These are phyloP conservation scores for Hippocampus zosterae DNA, from an alignment of 2,113 vertebrate genomes.

Conservation along the genomic window DNA sequence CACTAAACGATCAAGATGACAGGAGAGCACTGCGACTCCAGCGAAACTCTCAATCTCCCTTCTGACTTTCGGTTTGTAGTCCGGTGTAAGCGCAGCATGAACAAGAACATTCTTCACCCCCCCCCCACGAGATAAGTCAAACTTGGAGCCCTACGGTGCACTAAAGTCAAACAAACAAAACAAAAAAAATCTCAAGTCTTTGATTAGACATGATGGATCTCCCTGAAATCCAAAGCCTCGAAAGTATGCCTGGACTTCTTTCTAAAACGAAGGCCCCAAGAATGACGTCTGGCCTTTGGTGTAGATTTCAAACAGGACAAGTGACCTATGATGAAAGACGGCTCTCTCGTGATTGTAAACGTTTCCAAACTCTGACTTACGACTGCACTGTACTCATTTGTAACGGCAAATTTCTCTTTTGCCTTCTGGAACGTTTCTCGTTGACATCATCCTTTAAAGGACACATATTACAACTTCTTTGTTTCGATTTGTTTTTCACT, in stretches of 20 bases:
- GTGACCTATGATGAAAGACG: background rate
- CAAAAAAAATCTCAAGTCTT: slow-evolving; percentile 20
- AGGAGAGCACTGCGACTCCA: too few species aligned
- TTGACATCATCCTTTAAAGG: background rate
- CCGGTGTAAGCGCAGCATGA: too few species aligned
- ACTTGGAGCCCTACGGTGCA: too few species aligned
- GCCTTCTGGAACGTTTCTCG: background rate
- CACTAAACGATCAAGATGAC: too few species aligned
- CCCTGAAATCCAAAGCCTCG: slow-evolving; percentile 21
- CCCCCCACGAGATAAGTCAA: too few species aligned
- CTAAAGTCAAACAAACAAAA: slow-evolving; percentile 18
- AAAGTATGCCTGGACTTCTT: slow-evolving; percentile 12
- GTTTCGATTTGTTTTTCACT: too few species aligned
- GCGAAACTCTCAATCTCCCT: too few species aligned
- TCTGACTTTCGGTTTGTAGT: too few species aligned
- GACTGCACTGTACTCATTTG: background rate
- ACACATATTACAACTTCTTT: too few species aligned
- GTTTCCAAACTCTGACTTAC: background rate
- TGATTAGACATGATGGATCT: slow-evolving; percentile 50
- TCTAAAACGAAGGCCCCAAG: slow-evolving; percentile 24
- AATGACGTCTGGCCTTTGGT: background rate
- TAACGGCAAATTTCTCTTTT: background rate
- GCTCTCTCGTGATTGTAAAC: background rate
- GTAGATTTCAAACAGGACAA: too few species aligned
- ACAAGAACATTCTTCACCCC: too few species aligned